Evolutionary conservation across 2,888 invertebrate genomes (phyloP).

Genomic region (Pediacus dermestoides): DNA sequence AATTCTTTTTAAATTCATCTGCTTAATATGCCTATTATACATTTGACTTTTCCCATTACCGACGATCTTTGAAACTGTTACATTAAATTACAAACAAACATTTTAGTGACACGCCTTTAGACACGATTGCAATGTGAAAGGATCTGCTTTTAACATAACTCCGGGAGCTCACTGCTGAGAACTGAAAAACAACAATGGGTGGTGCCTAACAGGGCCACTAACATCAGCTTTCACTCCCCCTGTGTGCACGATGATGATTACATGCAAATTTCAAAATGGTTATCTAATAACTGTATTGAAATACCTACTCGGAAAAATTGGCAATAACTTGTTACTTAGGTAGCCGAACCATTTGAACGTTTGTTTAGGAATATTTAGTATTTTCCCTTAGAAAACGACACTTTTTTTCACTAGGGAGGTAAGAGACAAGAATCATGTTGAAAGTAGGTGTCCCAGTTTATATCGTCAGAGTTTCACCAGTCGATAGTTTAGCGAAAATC

Average conservation of each 20-base stretch:
- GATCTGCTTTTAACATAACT: conserved; percentile 12
- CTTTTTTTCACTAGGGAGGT: too few relatives aligned
- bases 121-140: conserved; percentile 26
- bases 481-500: too few relatives aligned
- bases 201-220: conserved; percentile 27
- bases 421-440: too few relatives aligned
- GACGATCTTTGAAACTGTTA: conserved; percentile 14
- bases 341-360: too few relatives aligned
- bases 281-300: too few relatives aligned
- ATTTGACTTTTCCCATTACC: conserved; percentile 14
- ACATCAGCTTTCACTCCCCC: conserved; percentile 14
- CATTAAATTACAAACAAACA: conserved; percentile 17
- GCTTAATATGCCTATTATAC: conserved; percentile 1
- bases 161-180: conserved; percentile 13
- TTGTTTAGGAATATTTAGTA: too few relatives aligned
- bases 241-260: conserved; percentile 1
- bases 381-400: too few relatives aligned
- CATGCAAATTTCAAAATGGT: conserved; percentile 1
- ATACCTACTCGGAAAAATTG: too few relatives aligned
- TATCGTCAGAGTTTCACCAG: too few relatives aligned
- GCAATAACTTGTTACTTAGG: too few relatives aligned
- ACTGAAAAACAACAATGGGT: conserved; percentile 23
- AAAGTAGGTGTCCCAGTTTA: too few relatives aligned
- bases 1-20: too few relatives aligned
- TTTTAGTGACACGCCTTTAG: conserved; percentile 22